These are phyloP conservation scores for Rafetus swinhoei DNA, from an alignment of 2,113 vertebrate species.

Conservation along the genomic window DNA sequence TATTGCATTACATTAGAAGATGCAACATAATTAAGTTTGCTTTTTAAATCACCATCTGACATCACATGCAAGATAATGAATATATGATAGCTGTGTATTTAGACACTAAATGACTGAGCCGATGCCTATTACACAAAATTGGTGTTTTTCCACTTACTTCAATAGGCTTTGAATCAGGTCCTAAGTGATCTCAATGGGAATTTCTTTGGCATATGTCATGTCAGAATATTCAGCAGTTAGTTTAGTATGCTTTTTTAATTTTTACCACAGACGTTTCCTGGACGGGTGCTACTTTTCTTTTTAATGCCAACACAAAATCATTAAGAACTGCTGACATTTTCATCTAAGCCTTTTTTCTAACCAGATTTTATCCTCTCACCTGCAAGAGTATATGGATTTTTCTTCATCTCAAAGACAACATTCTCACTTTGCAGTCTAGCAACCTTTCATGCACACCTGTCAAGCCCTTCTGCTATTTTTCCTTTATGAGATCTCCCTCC, in stretches of 20 bases:
- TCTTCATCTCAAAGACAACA: background rate
- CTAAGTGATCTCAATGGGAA: background rate
- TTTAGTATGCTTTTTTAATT: constrained; percentile 10
- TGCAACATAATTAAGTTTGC: background rate
- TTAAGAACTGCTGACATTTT: background rate
- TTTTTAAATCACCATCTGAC: background rate
- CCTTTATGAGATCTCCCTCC: background rate
- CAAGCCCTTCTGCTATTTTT: background rate
- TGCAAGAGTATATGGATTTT: background rate
- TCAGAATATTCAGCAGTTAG: background rate
- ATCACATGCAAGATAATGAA: background rate
- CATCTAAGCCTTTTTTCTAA: background rate
- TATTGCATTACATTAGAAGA: background rate
- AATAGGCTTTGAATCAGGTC: background rate
- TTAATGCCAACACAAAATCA: background rate
- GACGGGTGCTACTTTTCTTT: background rate
- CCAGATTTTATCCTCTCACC: background rate
- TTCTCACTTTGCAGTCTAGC: background rate
- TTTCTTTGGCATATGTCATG: background rate
- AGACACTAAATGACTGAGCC: background rate
- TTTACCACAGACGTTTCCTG: background rate
- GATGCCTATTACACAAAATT: rapidly evolving
- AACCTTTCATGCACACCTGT: background rate
- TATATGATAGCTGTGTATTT: background rate
- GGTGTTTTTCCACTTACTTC: background rate